phyloP scores from a whole-genome alignment of 2,113 vertebrate species.

The Phyllostomus discolor region DNA sequence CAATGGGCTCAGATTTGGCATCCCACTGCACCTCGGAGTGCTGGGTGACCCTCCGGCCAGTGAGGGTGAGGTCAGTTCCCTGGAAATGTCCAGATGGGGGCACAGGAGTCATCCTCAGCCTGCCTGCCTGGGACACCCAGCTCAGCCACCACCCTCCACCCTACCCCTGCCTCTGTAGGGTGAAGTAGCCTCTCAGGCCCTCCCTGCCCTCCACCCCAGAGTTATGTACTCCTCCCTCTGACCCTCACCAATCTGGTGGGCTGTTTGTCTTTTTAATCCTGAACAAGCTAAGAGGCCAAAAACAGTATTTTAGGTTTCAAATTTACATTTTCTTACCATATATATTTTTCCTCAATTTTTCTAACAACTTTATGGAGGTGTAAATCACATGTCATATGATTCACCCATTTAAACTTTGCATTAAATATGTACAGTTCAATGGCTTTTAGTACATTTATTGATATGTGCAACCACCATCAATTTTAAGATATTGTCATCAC shows the following conservation, averaged over 20 bases:
- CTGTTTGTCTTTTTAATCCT: neutral
- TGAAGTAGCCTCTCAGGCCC: neutral
- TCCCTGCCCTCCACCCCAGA: neutral
- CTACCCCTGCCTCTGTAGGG: neutral
- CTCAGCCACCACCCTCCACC: neutral
- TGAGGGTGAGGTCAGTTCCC: neutral
- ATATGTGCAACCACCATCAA: neutral
- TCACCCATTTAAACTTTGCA: neutral
- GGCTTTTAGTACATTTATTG: neutral
- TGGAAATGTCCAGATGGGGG: no score
- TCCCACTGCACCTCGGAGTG: neutral
- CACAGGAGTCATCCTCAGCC: neutral
- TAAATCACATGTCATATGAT: neutral
- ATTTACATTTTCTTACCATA: neutral
- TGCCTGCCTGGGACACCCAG: neutral
- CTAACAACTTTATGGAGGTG: neutral
- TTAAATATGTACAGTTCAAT: neutral
- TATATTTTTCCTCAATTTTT: neutral
- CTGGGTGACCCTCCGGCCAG: neutral
- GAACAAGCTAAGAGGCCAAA: neutral
- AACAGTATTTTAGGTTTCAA: neutral
- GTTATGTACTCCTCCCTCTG: neutral
- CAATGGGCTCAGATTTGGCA: neutral
- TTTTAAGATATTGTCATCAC: neutral
- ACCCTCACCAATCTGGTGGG: neutral